Evolutionary conservation across 2,888 invertebrate genomes (phyloP).

Genomic region (Linyphia triangularis): DNA sequence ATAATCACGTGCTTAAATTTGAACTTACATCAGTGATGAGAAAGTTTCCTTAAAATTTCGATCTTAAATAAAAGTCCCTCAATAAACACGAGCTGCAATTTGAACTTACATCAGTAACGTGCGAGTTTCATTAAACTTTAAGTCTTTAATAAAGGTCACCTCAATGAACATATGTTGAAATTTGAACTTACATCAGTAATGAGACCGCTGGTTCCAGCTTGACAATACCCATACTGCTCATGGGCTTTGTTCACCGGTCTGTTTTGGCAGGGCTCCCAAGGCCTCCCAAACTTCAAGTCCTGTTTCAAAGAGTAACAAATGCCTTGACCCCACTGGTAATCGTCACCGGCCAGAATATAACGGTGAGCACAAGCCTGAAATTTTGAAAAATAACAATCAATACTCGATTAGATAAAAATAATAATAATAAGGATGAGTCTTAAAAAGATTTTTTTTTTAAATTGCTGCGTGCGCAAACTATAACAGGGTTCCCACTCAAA

Average conservation of each 20-base stretch:
- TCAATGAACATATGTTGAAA: not conserved
- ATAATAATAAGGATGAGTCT: not conserved
- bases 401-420: not conserved
- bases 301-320: slow-evolving; percentile 92
- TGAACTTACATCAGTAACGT: no score
- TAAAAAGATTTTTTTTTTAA: no score
- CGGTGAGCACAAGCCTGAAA: slow-evolving; percentile 86
- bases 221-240: slow-evolving; percentile 95
- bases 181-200: slow-evolving; percentile 84
- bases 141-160: not conserved
- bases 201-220: slow-evolving; percentile 93
- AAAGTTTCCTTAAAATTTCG: not conserved
- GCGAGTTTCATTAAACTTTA: not conserved
- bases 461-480: no score
- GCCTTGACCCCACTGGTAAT: slow-evolving; percentile 90
- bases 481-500: no score
- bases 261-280: slow-evolving; percentile 87
- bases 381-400: no score
- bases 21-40: no score
- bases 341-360: slow-evolving; percentile 81
- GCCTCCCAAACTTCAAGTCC: slow-evolving; percentile 85
- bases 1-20: no score
- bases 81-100: not conserved
- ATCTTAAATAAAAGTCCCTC: not conserved
- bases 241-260: slow-evolving; percentile 88